Percentiles rank a stretch among this genome's conserved stretches.
Evolutionary conservation across 2,113 vertebrate genomes (phyloP).

Genomic region (Chinchilla lanigera): DNA sequence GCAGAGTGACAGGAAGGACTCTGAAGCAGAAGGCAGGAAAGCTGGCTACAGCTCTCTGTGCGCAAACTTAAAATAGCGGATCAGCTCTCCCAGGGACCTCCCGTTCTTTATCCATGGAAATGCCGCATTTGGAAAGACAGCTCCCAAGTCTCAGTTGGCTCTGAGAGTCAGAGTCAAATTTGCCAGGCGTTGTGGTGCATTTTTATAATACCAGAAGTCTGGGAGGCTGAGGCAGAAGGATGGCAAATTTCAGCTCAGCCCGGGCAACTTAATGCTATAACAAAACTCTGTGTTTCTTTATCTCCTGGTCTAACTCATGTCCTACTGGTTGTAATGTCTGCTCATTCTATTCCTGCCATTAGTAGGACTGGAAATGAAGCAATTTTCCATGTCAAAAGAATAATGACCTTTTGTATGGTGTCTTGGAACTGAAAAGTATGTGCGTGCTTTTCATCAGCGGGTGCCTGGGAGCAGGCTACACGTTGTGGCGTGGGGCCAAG

Average conservation of each 20-base stretch:
- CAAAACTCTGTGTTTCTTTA: neutral
- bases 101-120: neutral
- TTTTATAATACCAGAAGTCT: neutral
- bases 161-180: neutral
- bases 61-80: neutral
- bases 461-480: neutral
- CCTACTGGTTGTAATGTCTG: neutral
- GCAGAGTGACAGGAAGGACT: neutral
- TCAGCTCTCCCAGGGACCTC: neutral
- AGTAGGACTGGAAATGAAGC: neutral
- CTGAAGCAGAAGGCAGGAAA: neutral
- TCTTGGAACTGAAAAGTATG: neutral
- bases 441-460: neutral
- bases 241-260: neutral
- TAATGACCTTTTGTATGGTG: neutral
- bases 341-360: neutral
- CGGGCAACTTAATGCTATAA: neutral
- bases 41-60: neutral
- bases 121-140: neutral
- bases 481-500: neutral
- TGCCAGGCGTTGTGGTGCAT: neutral
- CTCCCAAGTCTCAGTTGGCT: neutral
- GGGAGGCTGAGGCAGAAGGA: neutral
- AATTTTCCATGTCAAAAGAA: conserved; percentile 8
- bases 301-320: neutral